Conservation (phyloP, 1,140 invertebrate species). For the Lordiphosa clarofinis region DNA sequence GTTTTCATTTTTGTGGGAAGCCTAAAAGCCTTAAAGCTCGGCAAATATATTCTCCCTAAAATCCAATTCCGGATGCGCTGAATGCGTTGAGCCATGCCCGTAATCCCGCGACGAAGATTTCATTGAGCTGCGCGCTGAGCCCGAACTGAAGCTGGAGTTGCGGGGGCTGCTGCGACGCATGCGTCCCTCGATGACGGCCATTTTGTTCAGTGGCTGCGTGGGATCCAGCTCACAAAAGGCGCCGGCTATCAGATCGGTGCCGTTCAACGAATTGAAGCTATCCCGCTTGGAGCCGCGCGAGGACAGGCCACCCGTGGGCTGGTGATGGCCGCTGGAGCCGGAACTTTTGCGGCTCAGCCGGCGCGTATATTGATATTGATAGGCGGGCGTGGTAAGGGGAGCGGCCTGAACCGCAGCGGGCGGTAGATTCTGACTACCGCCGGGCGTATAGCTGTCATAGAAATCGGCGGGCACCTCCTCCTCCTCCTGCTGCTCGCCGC, state of each 20-base stretch:
- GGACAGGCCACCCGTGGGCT: conserved; percentile 12
- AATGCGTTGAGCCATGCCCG: conserved; percentile 63
- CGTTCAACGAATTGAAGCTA: conserved; percentile 73
- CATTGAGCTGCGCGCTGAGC: conserved; percentile 70
- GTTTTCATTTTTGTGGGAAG: not conserved
- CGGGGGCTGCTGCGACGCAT: conserved; percentile 70
- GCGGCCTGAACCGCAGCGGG: conserved; percentile 10
- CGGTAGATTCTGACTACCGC: conserved; percentile 55
- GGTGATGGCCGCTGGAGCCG: conserved; percentile 47
- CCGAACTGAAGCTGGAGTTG: conserved; percentile 65
- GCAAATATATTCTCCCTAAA: conserved; percentile 79
- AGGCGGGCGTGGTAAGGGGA: conserved; percentile 44
- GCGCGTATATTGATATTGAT: conserved; percentile 73
- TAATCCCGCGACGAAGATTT: conserved; percentile 71
- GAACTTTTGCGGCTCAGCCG: conserved; percentile 70
- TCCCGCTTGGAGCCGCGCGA: conserved; percentile 60
- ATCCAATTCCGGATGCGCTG: conserved; percentile 73
- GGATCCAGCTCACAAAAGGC: conserved; percentile 76
- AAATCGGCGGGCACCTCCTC: conserved; percentile 73
- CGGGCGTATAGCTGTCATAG: conserved; percentile 69
- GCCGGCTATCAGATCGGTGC: conserved; percentile 73
- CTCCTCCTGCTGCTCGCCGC: conserved; percentile 38
- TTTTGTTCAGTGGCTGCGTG: conserved; percentile 73
- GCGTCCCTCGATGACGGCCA: conserved; percentile 73
- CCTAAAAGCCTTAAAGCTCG: conserved; percentile 32